Percentiles rank a stretch among this genome's conserved stretches.
These are phyloP conservation scores for Notamacropus eugenii DNA, from an alignment of 2,797 vertebrate genomes.

Conservation along the genomic window DNA sequence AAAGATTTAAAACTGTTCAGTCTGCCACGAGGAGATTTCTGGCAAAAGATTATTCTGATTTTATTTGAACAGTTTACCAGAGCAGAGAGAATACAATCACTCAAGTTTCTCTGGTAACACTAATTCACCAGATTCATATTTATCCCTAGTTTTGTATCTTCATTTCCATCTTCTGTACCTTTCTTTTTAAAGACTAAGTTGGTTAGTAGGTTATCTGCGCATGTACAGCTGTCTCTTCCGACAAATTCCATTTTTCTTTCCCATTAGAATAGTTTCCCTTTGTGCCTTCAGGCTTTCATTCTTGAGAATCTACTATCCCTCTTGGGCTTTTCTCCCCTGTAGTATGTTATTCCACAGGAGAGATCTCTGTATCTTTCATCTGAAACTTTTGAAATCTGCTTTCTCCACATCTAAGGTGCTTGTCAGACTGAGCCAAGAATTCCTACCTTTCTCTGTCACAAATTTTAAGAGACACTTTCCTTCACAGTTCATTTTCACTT, in stretches of 20 bases:
- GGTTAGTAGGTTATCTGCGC: neutral
- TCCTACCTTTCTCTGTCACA: neutral
- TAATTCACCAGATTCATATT: neutral
- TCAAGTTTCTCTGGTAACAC: neutral
- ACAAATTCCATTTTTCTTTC: neutral
- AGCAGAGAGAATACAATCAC: neutral
- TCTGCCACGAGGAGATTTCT: neutral
- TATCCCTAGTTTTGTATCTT: neutral
- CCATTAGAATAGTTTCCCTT: neutral
- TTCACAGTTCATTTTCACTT: neutral
- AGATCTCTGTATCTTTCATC: neutral
- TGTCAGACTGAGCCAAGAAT: neutral
- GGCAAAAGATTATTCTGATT: neutral
- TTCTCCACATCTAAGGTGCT: neutral
- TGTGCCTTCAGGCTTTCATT: neutral
- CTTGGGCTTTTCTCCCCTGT: neutral
- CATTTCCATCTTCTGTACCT: neutral
- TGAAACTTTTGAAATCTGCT: neutral
- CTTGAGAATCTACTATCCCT: neutral
- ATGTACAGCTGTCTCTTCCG: neutral
- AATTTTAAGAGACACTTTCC: neutral
- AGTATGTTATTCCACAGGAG: neutral
- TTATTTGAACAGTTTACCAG: neutral
- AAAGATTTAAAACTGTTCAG: neutral
- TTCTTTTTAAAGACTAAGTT: neutral